Conservation (phyloP, 2,888 invertebrate genomes). For the Cylloceria caligata region DNA sequence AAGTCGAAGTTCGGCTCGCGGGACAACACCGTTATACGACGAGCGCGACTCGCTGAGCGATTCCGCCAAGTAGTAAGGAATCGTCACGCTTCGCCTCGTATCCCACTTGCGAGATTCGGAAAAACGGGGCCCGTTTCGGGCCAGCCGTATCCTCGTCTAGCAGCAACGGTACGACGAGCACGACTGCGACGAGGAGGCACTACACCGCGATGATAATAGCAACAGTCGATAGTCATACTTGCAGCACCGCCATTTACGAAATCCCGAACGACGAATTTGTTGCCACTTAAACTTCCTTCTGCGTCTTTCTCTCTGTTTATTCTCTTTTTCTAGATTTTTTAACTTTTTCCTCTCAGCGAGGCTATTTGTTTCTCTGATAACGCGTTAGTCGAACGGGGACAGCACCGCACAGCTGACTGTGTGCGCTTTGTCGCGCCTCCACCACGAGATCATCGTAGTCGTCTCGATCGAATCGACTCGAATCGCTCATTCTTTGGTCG, state of each 20-base stretch:
- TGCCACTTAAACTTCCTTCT: neutral
- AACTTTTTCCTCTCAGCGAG: neutral
- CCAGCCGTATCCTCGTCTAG: conserved; percentile 37
- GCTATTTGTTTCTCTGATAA: conserved; percentile 10
- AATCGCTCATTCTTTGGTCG: neutral
- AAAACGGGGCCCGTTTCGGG: conserved; percentile 15
- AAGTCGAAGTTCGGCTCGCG: too few species aligned
- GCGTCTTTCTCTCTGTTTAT: neutral
- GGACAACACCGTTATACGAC: too few species aligned
- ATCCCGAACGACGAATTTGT: conserved; percentile 54
- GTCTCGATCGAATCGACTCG: too few species aligned
- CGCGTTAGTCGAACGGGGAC: conserved; percentile 33
- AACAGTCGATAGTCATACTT: conserved; percentile 75
- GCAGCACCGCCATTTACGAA: conserved; percentile 80
- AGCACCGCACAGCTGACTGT: conserved; percentile 61
- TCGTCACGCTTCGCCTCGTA: neutral
- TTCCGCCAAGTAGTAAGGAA: too few species aligned
- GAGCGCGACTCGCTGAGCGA: too few species aligned
- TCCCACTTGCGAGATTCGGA: neutral
- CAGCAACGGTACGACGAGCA: conserved; percentile 74
- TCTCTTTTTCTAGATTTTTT: conserved; percentile 17
- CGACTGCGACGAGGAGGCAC: conserved; percentile 78
- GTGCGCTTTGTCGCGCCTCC: conserved; percentile 47
- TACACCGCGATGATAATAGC: conserved; percentile 74
- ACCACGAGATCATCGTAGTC: conserved; percentile 49